Conservation (phyloP, 2,888 invertebrate genomes). For the Spodoptera picta region DNA sequence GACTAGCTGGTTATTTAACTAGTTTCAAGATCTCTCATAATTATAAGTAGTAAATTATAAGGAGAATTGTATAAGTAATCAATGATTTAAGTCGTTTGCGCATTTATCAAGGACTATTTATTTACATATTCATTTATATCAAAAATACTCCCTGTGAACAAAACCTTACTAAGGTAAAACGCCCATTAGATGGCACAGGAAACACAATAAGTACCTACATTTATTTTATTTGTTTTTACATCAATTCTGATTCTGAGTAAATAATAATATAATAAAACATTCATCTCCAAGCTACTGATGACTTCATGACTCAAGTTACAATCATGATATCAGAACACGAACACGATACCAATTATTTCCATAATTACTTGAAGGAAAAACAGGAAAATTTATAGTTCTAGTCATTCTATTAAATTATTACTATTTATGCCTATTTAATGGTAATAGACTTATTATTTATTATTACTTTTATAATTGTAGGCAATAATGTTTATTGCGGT, state of each 20-base stretch:
- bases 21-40: too few species aligned
- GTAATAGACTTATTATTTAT: conserved; percentile 16
- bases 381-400: conserved; percentile 36
- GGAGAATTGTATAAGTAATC: too few species aligned
- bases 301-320: conserved; percentile 44
- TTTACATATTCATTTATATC: not conserved
- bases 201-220: conserved; percentile 5
- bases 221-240: conserved; percentile 25
- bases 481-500: too few species aligned
- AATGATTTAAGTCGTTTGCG: too few species aligned
- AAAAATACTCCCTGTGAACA: not conserved
- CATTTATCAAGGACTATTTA: not conserved
- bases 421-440: conserved; percentile 26
- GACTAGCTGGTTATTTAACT: too few species aligned
- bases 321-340: conserved; percentile 33
- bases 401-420: conserved; percentile 22
- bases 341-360: conserved; percentile 24
- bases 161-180: conserved; percentile 13
- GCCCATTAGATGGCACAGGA: conserved; percentile 23
- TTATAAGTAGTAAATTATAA: too few species aligned
- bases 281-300: conserved; percentile 35
- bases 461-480: not conserved
- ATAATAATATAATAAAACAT: conserved; percentile 5
- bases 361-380: conserved; percentile 36
- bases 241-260: conserved; percentile 27